phyloP scores from a whole-genome alignment of 2,888 invertebrate species.

The Stramonita haemastoma region DNA sequence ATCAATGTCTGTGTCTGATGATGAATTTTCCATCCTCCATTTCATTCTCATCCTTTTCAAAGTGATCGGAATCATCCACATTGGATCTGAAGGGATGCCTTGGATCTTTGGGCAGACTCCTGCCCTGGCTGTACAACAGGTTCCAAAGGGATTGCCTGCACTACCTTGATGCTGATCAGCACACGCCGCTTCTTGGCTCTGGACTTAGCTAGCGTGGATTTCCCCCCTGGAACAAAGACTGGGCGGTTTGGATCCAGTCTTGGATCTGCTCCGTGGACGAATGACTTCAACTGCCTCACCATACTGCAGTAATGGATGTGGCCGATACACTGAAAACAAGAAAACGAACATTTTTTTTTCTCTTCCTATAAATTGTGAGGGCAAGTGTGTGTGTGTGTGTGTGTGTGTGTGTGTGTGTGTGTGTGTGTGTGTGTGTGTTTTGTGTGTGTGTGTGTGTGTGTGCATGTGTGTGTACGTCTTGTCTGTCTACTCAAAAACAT shows the following conservation, averaged over 20 bases:
- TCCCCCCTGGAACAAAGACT: background rate
- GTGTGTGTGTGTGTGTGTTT: no score
- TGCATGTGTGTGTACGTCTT: no score
- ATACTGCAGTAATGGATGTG: background rate
- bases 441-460: no score
- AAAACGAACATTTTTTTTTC: background rate
- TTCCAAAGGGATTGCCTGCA: constrained; percentile 18
- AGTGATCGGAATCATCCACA: background rate
- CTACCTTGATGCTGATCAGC: constrained; percentile 23
- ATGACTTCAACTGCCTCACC: background rate
- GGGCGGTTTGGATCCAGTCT: constrained; percentile 23
- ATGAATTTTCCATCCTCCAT: background rate
- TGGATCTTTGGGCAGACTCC: constrained; percentile 12
- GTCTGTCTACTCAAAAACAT: no score
- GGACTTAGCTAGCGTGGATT: background rate
- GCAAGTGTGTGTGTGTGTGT: no score
- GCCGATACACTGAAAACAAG: background rate
- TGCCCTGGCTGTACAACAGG: background rate
- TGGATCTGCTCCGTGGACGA: background rate
- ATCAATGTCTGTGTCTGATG: background rate
- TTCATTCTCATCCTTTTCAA: background rate
- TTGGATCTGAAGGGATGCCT: constrained; percentile 27
- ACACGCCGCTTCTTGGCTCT: background rate
- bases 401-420: no score
- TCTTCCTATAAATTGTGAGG: no score